These are phyloP conservation scores for Caenorhabditis inopinata DNA, from an alignment of 1,140 invertebrate genomes.

Conservation along the genomic window DNA sequence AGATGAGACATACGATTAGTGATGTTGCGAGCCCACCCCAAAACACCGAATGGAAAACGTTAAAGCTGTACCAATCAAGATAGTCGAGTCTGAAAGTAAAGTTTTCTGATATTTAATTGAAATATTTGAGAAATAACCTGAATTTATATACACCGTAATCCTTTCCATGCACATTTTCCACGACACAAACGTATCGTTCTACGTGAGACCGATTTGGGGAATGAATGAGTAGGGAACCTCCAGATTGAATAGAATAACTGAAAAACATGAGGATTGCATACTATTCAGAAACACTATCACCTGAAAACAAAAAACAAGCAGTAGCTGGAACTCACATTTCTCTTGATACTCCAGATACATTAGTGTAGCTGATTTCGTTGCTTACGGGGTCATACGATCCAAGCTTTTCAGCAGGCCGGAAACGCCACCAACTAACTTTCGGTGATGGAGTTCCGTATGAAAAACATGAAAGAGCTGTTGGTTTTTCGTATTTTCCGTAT, in stretches of 20 bases:
- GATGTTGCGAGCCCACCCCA: too few relatives aligned
- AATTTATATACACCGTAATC: too few relatives aligned
- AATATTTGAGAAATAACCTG: too few relatives aligned
- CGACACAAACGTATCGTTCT: slow-evolving; percentile 37
- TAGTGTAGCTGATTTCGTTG: background rate
- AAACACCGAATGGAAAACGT: too few relatives aligned
- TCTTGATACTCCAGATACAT: background rate
- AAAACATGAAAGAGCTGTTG: slow-evolving; percentile 1
- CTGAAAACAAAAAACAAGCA: too few relatives aligned
- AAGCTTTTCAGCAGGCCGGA: slow-evolving; percentile 11
- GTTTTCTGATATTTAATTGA: too few relatives aligned
- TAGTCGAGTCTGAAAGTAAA: too few relatives aligned
- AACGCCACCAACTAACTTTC: slow-evolving; percentile 36
- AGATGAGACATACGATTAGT: too few relatives aligned
- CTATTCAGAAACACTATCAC: too few relatives aligned
- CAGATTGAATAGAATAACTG: slow-evolving; percentile 8
- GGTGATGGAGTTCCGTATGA: slow-evolving; percentile 13
- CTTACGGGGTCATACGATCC: slow-evolving; percentile 20
- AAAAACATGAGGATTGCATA: too few relatives aligned
- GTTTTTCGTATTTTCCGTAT: slow-evolving; percentile 9
- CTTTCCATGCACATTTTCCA: too few relatives aligned
- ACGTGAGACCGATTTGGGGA: background rate
- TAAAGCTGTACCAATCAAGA: too few relatives aligned
- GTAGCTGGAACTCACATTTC: background rate
- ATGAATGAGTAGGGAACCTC: background rate